phyloP scores from a whole-genome alignment of 64 coral and sea anemone species.

The Astreopora myriophthalma region DNA sequence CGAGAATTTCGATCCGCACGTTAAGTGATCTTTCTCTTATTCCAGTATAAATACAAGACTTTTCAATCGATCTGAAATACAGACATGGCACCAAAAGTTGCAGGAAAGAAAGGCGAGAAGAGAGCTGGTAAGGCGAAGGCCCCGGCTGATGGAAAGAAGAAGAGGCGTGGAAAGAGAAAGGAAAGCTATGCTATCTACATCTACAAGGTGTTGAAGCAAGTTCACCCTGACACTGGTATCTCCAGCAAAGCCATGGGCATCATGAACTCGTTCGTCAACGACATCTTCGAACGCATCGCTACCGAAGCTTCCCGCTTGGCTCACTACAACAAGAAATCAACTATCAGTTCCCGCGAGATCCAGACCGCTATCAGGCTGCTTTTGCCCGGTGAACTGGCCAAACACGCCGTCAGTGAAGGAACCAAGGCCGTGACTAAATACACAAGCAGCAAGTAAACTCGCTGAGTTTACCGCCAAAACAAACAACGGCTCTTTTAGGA shows the following conservation, averaged over 20 bases:
- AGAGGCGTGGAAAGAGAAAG: conserved; percentile 41
- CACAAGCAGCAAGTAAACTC: conserved; percentile 55
- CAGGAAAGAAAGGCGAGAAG: conserved; percentile 58
- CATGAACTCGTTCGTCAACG: conserved; percentile 80
- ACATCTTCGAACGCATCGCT: conserved; percentile 83
- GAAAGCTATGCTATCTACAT: conserved; percentile 67
- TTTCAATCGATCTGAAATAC: not conserved
- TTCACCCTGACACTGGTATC: conserved; percentile 68
- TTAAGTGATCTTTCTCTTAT: not conserved
- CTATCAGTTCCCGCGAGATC: conserved; percentile 45
- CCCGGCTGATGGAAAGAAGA: conserved; percentile 11
- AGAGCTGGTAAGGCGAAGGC: conserved; percentile 37
- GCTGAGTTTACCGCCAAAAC: not conserved
- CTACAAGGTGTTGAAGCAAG: conserved; percentile 65
- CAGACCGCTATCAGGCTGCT: conserved; percentile 52
- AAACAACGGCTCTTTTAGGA: conserved; percentile 3
- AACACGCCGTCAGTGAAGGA: conserved; percentile 52
- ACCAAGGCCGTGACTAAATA: conserved; percentile 38
- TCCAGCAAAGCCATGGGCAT: conserved; percentile 72
- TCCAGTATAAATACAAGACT: not conserved
- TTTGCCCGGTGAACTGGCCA: conserved; percentile 33
- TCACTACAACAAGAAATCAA: conserved; percentile 70
- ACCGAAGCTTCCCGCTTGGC: conserved; percentile 53
- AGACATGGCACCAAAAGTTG: conserved; percentile 26
- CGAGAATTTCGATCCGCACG: not conserved